Conservation (phyloP, 2,113 vertebrate species). For the Sturnus vulgaris region DNA sequence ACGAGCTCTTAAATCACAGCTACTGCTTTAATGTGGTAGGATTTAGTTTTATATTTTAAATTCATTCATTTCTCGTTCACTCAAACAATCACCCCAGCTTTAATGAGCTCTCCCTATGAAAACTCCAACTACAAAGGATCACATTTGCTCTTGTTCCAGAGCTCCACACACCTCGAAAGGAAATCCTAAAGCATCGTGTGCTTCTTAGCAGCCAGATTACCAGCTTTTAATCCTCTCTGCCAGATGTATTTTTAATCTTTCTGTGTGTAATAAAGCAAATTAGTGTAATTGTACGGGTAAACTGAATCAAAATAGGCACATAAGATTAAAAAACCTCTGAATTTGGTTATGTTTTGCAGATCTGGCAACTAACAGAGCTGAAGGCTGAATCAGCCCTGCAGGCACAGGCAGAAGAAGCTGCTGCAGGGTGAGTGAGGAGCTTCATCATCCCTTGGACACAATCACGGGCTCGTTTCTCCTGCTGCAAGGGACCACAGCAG, state of each 20-base stretch:
- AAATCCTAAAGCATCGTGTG: background rate
- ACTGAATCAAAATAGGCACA: background rate
- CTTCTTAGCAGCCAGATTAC: background rate
- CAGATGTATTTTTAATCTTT: constrained; percentile 5
- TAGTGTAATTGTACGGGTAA: background rate
- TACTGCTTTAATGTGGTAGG: constrained; percentile 2
- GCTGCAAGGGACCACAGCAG: fast-evolving
- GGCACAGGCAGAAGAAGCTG: background rate
- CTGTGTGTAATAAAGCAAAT: background rate
- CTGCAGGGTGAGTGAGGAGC: background rate
- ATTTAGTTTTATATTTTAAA: constrained; percentile 18
- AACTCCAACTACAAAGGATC: constrained; percentile 26
- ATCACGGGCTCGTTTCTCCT: fast-evolving
- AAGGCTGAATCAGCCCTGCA: background rate
- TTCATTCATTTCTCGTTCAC: constrained; percentile 43
- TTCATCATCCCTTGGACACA: background rate
- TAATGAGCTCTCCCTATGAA: constrained; percentile 40
- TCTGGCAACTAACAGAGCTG: background rate
- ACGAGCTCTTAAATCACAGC: constrained; percentile 25
- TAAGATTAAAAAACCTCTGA: background rate
- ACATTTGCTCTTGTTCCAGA: background rate
- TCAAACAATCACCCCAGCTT: background rate
- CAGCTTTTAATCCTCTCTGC: background rate
- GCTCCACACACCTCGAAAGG: background rate
- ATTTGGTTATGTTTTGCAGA: background rate